A percentile compares a stretch with the other conserved stretches of the same genome.
These are phyloP conservation scores for Peromyscus californicus DNA, from an alignment of 2,113 vertebrate genomes.

Conservation along the genomic window DNA sequence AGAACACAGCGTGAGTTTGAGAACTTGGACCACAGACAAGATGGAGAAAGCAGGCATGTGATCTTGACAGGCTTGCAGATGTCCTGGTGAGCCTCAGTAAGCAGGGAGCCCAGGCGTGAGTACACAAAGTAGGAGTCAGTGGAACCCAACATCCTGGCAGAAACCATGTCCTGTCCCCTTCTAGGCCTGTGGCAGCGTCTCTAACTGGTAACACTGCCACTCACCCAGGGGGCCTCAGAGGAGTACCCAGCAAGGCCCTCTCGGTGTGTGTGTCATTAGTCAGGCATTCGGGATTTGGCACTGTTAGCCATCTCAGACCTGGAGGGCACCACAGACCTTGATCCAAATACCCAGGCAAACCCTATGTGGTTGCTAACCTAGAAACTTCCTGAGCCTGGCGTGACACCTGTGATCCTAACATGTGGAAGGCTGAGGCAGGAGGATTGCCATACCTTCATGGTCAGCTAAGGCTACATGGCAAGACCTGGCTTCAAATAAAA, in stretches of 20 bases:
- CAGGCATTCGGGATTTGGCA: background rate
- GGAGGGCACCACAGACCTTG: background rate
- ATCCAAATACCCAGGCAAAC: background rate
- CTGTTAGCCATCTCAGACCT: background rate
- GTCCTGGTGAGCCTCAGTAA: background rate
- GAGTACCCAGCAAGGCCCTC: background rate
- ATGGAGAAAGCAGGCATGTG: background rate
- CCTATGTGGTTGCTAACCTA: background rate
- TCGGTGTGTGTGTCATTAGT: background rate
- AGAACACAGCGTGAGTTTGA: background rate
- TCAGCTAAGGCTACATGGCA: background rate
- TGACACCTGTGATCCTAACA: background rate
- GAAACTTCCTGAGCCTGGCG: background rate
- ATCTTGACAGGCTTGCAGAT: too few species aligned
- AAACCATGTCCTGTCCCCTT: background rate
- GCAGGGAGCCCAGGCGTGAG: rapidly evolving
- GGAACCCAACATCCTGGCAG: background rate
- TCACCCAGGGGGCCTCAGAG: background rate
- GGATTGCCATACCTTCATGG: background rate
- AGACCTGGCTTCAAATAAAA: background rate
- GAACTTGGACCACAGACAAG: background rate
- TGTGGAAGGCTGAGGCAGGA: background rate
- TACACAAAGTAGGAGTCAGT: rapidly evolving
- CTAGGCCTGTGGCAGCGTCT: background rate
- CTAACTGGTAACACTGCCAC: background rate